A percentile compares a stretch with the other conserved stretches of the same genome.
Conservation (phyloP, 2,888 invertebrate genomes). For the Digitonthophagus gazella region DNA sequence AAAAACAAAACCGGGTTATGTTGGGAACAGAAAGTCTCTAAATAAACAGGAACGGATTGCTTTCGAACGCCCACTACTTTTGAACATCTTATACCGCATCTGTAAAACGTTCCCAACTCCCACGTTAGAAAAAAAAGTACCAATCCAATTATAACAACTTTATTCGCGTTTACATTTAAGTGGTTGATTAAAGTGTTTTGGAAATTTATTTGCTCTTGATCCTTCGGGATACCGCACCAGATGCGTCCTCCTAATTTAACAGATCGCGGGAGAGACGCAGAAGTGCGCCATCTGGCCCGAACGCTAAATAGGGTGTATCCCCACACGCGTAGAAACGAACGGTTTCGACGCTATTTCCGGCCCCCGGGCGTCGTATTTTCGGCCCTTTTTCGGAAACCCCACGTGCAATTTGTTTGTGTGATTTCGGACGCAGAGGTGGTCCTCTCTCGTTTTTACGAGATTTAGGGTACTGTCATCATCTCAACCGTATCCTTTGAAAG, state of each 20-base stretch:
- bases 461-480: no score
- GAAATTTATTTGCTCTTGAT: not conserved
- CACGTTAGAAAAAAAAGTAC: no score
- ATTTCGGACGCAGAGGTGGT: not conserved
- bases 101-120: no score
- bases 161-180: no score
- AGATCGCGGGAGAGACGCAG: not conserved
- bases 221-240: slow-evolving; percentile 9
- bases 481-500: no score
- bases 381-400: not conserved
- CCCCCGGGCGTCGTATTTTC: slow-evolving; percentile 17
- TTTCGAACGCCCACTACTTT: not conserved
- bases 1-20: not conserved
- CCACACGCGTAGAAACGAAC: slow-evolving; percentile 2
- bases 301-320: slow-evolving; percentile 8
- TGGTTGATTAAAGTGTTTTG: not conserved
- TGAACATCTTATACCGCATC: not conserved
- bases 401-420: slow-evolving; percentile 16
- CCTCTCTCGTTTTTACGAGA: no score
- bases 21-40: not conserved
- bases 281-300: slow-evolving; percentile 4
- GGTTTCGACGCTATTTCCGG: not conserved
- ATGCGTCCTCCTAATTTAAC: not conserved
- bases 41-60: not conserved
- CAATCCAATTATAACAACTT: no score